These are phyloP conservation scores for Euphysa ruthae DNA, from an alignment of 30 jellyfish, hydroid and myxozoan species.

Conservation along the genomic window DNA sequence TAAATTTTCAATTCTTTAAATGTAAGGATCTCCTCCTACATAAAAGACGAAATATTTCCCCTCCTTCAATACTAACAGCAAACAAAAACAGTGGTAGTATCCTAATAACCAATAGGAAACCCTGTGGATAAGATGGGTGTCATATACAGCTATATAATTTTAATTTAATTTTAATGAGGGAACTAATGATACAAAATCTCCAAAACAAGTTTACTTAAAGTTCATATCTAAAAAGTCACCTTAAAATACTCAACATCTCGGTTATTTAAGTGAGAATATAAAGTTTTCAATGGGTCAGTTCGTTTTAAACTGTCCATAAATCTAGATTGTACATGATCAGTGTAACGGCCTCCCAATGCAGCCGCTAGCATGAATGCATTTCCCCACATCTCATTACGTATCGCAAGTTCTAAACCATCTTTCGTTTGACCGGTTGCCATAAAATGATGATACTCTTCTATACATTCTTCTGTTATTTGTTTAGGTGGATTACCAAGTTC, in stretches of 20 bases:
- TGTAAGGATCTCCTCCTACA: no score
- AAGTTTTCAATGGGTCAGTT: conserved; percentile 28
- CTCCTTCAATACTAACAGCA: no score
- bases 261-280: conserved; percentile 1
- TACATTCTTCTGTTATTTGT: background rate
- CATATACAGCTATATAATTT: background rate
- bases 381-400: conserved; percentile 28
- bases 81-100: no score
- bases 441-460: conserved; percentile 13
- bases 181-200: no score
- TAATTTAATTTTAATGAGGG: no score
- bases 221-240: background rate
- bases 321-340: background rate
- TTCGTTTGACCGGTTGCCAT: conserved; percentile 22
- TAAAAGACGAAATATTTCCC: no score
- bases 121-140: background rate
- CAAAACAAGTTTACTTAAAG: background rate
- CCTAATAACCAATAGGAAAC: background rate
- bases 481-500: conserved; percentile 9
- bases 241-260: background rate
- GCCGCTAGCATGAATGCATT: conserved; percentile 35
- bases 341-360: conserved; percentile 8
- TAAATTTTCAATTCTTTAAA: no score
- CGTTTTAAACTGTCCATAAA: conserved; percentile 6
- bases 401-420: conserved; percentile 23